Evolutionary conservation across 1,140 invertebrate species (phyloP), one percentile per base, ranked within the genome.

Genomic region (Nephila pilipes): DNA sequence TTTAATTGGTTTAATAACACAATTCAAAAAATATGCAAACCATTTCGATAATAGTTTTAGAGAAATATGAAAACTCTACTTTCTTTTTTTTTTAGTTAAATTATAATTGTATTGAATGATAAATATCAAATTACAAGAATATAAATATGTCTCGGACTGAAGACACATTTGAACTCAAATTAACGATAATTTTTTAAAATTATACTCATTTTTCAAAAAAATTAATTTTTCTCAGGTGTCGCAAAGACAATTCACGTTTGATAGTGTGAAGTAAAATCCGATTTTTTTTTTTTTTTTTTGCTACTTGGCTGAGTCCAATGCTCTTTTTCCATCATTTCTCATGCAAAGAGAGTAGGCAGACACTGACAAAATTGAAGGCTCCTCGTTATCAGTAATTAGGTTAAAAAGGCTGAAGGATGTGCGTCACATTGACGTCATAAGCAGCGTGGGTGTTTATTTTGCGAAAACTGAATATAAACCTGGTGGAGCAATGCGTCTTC

Each of bases 391-490:
- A 57, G 55, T 58, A 79, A 90, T 90, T 79, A 69, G 75, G 65
- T 90, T 29, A 80, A 58, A 58, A 32, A 60, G 69, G 69, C 69
- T 1, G 54, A 80, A 90, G 88, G 88, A 90, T 80, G 54, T 90
- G 75, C 88, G 88, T 90, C 88, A 90, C n/a, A 57, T n/a, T 80
- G 88, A 90, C 88, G 88, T 90, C 88, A 90, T 55, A 18, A 22
- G 54, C 75, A 22, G 55, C 75, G 88, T 90, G 75, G 88, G 65
- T 55, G 88, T 54, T 58, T 69, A 80, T 57, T 57, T 90, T 69
- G n/a, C 63, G 65, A 88, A 75, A 65, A 75, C 65, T 69, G 87
- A 46, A 87, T 87, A 87, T 60, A 81, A 81, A 81, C 25, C 38
- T 75, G 80, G 12, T 55, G 46, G 25, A n/a, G 80, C 80, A 81